Evolutionary conservation across 2,888 invertebrate species (phyloP), one percentile per base, ranked within the genome.

Genomic region (Gnatocerus cornutus): DNA sequence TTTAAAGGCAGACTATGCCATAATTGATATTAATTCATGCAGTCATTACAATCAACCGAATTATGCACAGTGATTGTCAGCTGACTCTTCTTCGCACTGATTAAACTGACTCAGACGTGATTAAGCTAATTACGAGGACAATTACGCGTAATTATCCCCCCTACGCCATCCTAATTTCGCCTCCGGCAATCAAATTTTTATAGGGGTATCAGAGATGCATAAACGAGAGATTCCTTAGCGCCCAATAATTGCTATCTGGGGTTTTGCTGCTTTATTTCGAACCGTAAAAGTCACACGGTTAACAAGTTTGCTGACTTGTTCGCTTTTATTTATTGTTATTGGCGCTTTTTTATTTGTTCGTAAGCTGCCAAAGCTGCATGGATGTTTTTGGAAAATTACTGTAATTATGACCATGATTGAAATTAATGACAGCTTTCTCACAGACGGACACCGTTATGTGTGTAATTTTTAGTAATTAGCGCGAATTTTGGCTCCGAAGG

Each of bases 21-120:
- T 80, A 81, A 81, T 81, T 78, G 80, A 77, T 80, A 79, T 80
- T 81, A 81, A 81, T 81, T 81, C 79, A 77, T 75, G 77, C 77
- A 76, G 79, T 78, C 79, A 80, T 79, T 79, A 79, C 77, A 79
- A 80, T 81, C 80, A 78, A 77, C 78, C 74, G 77, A 79, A 81
- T 80, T 80, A 80, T 80, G 79, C 78, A 77, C 76, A 77, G 75
- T 80, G 81, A 81, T 81, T 81, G 76, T 77, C 76, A 78, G 77
- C 76, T 77, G 77, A 70, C 56, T 61, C 61, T 46, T 75, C 71
- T 69, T 69, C 64, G 72, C 73, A 73, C 74, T 79, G 79, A 80
- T 81, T 81, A 75, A 74, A 73, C 73, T 79, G 79, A 80, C 80
- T 81, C 74, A 73, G 75, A 73, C 73, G 41, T 52, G 59, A 69